Base-by-base conservation (phyloP, 1,140 invertebrate genomes). In the Nephila pilipes region DNA sequence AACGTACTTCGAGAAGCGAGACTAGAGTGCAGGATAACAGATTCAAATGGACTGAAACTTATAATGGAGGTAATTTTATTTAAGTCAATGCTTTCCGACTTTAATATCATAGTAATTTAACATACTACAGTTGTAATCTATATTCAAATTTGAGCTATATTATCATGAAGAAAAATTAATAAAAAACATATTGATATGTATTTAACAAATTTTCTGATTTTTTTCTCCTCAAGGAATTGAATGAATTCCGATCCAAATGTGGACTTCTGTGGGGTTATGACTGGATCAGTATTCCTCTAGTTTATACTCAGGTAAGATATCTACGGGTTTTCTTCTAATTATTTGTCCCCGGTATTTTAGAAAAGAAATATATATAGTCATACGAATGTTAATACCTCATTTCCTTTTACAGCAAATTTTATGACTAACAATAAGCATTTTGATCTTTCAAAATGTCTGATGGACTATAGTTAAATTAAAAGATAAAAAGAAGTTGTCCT, bases 261-360 rank as follows among this genome's bases (percentile, higher is more conserved):
- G 97, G 97, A 46, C 95, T 97, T 87, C 96, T 97, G 85, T 97
- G 97, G 96, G 97, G 97, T 94, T 99, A 99, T 95, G 99, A 99
- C 96, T 99, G 98, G 94, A 98, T 99, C 94, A 99, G 98, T 95
- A 98, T 99, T 93, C 99, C 99, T 80, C 97, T 99, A 46, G 99
- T 99, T 93, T 99, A 99, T 95, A 99, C 99, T 90, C 99, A 99
- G 97, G 99, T 99, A 89, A 63, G 14, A 46, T 46, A 46, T 46
- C 46, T 46, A 10, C 0, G 4, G 0, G 12, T 46, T 46, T 4
- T 46, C 29, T 75, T 75, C 29, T 36, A 2, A 75, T 75, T 29
- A 8, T 38, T 6, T 38, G 2, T 38, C 6, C 38, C 38, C 38
- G 38, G 6, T 38, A 3, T 38, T 6, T 38, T 38, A 38, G 38